Percentiles rank a stretch among this genome's conserved stretches.
These are phyloP conservation scores for Babylonia areolata DNA, from an alignment of 1,140 invertebrate genomes.

Conservation along the genomic window DNA sequence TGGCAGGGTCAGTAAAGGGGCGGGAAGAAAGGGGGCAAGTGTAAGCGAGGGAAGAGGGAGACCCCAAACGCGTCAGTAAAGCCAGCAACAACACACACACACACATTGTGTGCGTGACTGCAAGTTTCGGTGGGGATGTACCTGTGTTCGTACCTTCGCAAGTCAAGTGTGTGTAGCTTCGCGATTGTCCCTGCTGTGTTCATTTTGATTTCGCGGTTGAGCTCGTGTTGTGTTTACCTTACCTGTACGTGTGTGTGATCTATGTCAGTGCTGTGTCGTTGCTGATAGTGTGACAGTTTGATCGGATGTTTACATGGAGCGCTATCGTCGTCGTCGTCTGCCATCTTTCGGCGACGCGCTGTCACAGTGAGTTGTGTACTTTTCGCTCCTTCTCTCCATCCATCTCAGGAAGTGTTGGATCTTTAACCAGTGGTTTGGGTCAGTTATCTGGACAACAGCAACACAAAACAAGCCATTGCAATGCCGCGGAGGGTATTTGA, in stretches of 20 bases:
- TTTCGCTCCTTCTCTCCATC: background rate
- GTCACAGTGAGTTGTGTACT: background rate
- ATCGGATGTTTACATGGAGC: background rate
- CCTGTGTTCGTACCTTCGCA: no score
- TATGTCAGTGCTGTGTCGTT: background rate
- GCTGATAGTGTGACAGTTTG: no score
- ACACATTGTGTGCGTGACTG: background rate
- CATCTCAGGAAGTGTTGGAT: no score
- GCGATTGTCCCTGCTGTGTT: no score
- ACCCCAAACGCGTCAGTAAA: background rate
- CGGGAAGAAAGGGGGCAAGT: background rate
- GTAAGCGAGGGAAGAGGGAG: background rate
- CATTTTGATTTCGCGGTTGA: no score
- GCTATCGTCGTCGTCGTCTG: background rate
- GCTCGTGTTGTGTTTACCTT: background rate
- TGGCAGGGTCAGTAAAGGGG: background rate
- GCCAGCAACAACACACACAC: background rate
- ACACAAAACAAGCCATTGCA: no score
- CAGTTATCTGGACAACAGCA: no score
- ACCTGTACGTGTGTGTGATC: background rate
- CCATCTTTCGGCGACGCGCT: background rate
- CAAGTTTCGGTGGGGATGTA: background rate
- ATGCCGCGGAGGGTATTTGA: no score
- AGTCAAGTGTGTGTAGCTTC: no score
- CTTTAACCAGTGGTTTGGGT: no score